phyloP scores from a whole-genome alignment of 2,113 vertebrate species.

The Hymenochirus boettgeri region DNA sequence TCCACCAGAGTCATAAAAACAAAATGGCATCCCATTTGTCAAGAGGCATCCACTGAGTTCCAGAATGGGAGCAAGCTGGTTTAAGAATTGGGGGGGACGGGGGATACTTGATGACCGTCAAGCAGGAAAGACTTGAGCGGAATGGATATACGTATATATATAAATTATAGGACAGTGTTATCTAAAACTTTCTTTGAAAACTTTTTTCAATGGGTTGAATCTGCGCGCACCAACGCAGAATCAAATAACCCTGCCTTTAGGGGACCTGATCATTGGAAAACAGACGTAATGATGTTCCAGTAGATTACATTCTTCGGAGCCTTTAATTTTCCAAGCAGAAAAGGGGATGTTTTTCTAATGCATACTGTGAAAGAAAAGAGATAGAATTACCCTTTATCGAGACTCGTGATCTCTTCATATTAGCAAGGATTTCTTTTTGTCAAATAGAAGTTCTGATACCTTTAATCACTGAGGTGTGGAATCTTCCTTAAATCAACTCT shows the following conservation, averaged over 20 bases:
- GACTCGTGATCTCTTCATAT: conserved; percentile 15
- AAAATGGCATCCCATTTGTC: background rate
- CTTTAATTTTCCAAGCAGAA: conserved; percentile 71
- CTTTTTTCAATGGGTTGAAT: conserved; percentile 41
- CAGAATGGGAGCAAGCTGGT: background rate
- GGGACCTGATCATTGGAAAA: conserved; percentile 50
- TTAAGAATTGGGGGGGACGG: background rate
- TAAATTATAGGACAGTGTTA: background rate
- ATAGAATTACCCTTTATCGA: conserved; percentile 72
- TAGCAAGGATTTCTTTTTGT: background rate
- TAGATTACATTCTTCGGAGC: conserved; percentile 71
- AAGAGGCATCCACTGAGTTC: conserved; percentile 1
- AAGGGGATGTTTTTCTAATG: conserved; percentile 77
- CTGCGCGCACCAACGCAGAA: conserved; percentile 37
- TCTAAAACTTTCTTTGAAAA: conserved; percentile 36
- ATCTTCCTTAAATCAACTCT: too few species aligned
- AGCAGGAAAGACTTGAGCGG: background rate
- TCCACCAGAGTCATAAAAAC: background rate
- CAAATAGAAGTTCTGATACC: background rate
- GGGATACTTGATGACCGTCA: background rate
- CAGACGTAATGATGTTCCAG: conserved; percentile 59
- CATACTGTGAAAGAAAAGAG: conserved; percentile 81
- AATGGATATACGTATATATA: background rate
- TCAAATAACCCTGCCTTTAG: conserved; percentile 54
- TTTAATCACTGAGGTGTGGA: too few species aligned